Evolutionary conservation across 1,140 invertebrate genomes (phyloP).

Genomic region (Penaeus japonicus): DNA sequence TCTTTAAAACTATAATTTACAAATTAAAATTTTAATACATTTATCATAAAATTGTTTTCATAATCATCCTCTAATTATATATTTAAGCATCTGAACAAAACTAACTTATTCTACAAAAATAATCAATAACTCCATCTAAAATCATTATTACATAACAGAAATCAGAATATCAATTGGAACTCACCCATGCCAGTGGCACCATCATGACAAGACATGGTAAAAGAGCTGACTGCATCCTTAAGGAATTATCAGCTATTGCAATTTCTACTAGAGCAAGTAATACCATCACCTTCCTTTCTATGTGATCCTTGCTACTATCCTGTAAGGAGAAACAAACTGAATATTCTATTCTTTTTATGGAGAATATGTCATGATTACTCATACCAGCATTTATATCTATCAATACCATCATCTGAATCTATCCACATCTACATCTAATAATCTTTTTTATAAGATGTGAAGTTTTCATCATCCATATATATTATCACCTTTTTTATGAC

Average conservation of each 20-base stretch:
- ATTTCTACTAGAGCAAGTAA: conserved; percentile 38
- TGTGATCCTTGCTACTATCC: conserved; percentile 35
- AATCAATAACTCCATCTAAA: background rate
- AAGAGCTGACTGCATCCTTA: conserved; percentile 37
- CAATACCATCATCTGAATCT: no score
- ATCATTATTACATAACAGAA: background rate
- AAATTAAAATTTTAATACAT: no score
- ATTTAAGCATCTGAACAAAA: no score
- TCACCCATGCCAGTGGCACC: conserved; percentile 30
- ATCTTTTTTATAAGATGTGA: no score
- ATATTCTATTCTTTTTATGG: background rate
- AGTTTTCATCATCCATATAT: no score
- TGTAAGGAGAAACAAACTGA: background rate
- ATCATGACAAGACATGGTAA: conserved; percentile 48
- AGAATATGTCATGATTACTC: background rate
- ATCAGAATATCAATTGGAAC: background rate
- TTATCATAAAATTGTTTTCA: no score
- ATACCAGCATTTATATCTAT: no score
- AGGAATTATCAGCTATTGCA: conserved; percentile 22
- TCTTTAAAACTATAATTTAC: no score
- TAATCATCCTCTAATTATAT: no score
- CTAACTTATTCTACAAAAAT: no score
- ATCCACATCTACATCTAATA: no score
- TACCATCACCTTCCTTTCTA: conserved; percentile 49
- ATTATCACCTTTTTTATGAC: no score